Evolutionary conservation across 30 jellyfish, hydroid and myxozoan genomes (phyloP), one percentile per base, ranked within the genome.

Genomic region (Aurelia aurita): DNA sequence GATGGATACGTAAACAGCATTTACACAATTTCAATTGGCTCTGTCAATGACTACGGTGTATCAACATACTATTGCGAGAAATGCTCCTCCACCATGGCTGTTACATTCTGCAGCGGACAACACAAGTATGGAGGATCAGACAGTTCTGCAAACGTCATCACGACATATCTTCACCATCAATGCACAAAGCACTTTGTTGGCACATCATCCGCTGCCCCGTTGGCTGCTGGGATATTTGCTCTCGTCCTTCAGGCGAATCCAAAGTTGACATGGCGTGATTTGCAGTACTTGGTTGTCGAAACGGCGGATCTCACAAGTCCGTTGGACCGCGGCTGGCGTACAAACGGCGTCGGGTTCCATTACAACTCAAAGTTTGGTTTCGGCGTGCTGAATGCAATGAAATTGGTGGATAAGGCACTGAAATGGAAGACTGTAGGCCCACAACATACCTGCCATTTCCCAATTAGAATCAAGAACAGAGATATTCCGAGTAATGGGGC

Each of bases 161-260:
- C 99, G 21, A 96, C 99, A 31, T 91, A 80, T 61, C 82, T 89
- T 26, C 97, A 89, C 79, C 97, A 91, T 62, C 96, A 89, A 54
- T 96, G 99, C 77, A 96, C 99, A 16, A 89, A 90, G 7, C 98
- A 91, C 62, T 96, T 96, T 82, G 98, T 88, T 53, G 99, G 99
- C 43, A 96, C 99, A n/a, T 90, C 98, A 67, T 96, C 99, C 13
- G 98, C 99, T 57, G 99, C 99, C 77, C 99, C 99, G 1, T 66
- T 96, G 47, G 98, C 99, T 49, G 98, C 98, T 35, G 98, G 96
- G 51, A 90, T 96, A 49, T 78, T 96, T 45, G 99, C 99, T 3
- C 79, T 96, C 54, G 99, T 78, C 5, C 88, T 96, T 31, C 96
- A 96, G 84, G 98, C 98, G 21, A 96, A 96, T 70, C 95, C 94